Evolutionary conservation across 1,140 invertebrate species (phyloP), one percentile per base, ranked within the genome.

Genomic region (Zaprionus africanus): DNA sequence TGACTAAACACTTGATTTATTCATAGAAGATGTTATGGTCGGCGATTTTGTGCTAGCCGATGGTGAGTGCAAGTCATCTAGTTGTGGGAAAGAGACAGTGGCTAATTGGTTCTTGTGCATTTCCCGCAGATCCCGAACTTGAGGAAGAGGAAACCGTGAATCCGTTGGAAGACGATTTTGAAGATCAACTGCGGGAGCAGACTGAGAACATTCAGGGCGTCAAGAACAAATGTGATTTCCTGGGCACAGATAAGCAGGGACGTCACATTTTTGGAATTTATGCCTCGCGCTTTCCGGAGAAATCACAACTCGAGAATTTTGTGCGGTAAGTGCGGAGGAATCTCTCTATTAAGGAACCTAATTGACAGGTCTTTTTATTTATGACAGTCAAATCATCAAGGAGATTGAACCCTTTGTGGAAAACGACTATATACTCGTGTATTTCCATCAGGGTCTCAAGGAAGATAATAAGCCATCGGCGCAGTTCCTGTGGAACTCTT

Each of bases 341-440:
- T 13, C 3, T 11, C 7, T 13, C 3, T 11, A 7, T 0, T 24
- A 15, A 17, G 1, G 5, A 38, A 12, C 12, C n/a, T 54, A 34
- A 58, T 5, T 11, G 1, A 46, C n/a, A n/a, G 2, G 9, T 54
- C 17, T 19, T 5, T 49, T 0, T 12, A 0, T 24, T 24, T 3
- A 9, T 65, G 65, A 1, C 22, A 99, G 98, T 93, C 99, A 99
- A 94, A 94, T 99, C 77, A 98, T 97, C 93, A 96, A 96, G 92
- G 99, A 98, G 53, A 94, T 99, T 92, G 98, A 99, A 93, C 98
- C 98, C 91, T 99, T 99, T 93, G 99, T 99, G 49, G 98, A 99
- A 93, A 98, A 99, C 93, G 99, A 99, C 93, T 99, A 99, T 93
- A 98, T 97, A 82, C 94, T 99, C 61, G 97, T 99, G n/a, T 99